These are phyloP conservation scores for Anser brachyrhynchus DNA, from an alignment of 2,113 vertebrate species.

Conservation along the genomic window DNA sequence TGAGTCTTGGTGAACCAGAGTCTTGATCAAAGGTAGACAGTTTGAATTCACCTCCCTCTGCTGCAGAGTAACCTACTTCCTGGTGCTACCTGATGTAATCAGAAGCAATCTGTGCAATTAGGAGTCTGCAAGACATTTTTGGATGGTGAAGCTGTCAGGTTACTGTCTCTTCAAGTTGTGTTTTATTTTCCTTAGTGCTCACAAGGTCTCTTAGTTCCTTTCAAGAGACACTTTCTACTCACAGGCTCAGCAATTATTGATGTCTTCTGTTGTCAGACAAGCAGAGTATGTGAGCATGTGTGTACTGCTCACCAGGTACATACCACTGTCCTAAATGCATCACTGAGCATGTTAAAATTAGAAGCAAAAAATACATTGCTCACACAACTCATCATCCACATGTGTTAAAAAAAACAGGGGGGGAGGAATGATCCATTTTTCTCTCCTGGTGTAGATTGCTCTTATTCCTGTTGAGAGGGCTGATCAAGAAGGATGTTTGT, in stretches of 20 bases:
- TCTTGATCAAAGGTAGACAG: slow-evolving; percentile 2
- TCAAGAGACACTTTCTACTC: not conserved
- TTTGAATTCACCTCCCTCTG: slow-evolving; percentile 3
- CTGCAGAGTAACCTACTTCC: slow-evolving; percentile 53
- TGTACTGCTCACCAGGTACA: not conserved
- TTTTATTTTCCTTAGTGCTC: slow-evolving; percentile 26
- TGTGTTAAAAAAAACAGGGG: not conserved
- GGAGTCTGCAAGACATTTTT: slow-evolving; percentile 19
- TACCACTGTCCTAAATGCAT: slow-evolving; percentile 26
- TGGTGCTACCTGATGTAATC: slow-evolving; percentile 10
- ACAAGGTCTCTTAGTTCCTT: slow-evolving; percentile 2
- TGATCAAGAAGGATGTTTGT: not conserved
- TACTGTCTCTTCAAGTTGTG: slow-evolving; percentile 9
- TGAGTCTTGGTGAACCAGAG: not conserved
- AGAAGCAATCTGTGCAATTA: slow-evolving; percentile 54
- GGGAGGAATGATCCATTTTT: not conserved
- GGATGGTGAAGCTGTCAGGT: slow-evolving; percentile 40
- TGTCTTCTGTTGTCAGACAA: slow-evolving; percentile 41
- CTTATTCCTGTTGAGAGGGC: not conserved
- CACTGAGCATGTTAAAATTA: not conserved
- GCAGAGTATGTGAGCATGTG: not conserved
- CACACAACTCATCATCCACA: not conserved
- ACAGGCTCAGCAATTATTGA: slow-evolving; percentile 39
- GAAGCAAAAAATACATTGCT: not conserved
- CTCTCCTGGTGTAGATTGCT: not conserved